phyloP scores from a whole-genome alignment of 2,888 invertebrate genomes.

The Drosophila siamana region DNA sequence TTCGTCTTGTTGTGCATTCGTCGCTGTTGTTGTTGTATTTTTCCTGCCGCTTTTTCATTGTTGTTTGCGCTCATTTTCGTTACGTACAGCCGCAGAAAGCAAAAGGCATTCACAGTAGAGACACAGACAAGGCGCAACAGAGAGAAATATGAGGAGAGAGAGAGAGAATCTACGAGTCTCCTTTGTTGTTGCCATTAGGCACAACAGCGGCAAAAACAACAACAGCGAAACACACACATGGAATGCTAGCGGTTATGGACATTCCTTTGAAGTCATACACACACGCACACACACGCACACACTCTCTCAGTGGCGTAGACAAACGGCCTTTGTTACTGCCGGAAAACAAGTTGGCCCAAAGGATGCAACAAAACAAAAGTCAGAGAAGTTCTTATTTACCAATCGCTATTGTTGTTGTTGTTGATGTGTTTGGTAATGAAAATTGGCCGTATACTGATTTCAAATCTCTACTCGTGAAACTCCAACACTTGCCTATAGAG shows the following conservation, averaged over 20 bases:
- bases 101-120: constrained; percentile 64
- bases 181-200: constrained; percentile 62
- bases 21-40: constrained; percentile 46
- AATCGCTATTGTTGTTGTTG: constrained; percentile 10
- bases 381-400: constrained; percentile 38
- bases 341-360: constrained; percentile 55
- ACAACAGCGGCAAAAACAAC: constrained; percentile 32
- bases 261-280: constrained; percentile 68
- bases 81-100: constrained; percentile 74
- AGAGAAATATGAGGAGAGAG: constrained; percentile 21
- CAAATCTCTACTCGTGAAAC: constrained; percentile 5
- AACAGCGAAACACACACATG: constrained; percentile 34
- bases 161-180: constrained; percentile 40
- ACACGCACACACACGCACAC: constrained; percentile 25
- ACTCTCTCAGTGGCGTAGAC: constrained; percentile 18
- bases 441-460: constrained; percentile 63
- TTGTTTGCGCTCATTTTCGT: constrained; percentile 74
- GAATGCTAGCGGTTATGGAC: constrained; percentile 80
- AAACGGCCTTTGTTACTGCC: constrained; percentile 46
- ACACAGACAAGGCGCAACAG: constrained; percentile 22
- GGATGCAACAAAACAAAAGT: constrained; percentile 50
- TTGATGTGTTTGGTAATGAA: constrained; percentile 59
- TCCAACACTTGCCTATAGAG: constrained; percentile 57
- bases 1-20: constrained; percentile 50
- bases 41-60: constrained; percentile 67